Base-by-base conservation (phyloP, 2,888 invertebrate species). In the Drosophila kambysellisi region DNA sequence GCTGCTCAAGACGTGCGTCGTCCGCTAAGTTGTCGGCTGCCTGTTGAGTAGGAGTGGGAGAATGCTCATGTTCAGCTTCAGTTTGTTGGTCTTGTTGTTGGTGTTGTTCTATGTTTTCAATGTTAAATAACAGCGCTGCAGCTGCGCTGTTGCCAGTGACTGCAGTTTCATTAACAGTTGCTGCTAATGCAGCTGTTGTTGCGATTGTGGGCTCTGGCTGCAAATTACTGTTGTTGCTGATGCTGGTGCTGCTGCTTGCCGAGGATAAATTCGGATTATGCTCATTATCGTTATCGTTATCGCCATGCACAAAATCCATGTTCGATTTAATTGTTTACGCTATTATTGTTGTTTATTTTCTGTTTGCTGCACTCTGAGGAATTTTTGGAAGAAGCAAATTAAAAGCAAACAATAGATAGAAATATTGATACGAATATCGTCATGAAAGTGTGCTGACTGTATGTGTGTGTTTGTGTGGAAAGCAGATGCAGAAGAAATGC, bases 41-140 rank as follows among this genome's bases (percentile, higher is more conserved):
- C 86, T 88, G 90, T 82, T 79, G 82, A 81, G 89, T 76, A 81
- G 89, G 89, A 85, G 91, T 82, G 80, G 87, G 76, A 87, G 88
- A 91, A 82, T 86, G 83, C 67, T 82, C 79, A 68, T 81, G 79
- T 64, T 84, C 83, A 77, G 72, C 73, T 73, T 69, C 82, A 70
- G 46, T 74, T 76, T 84, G 83, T 15, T 29, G 52, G 32, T 33
- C 52, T 4, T 15, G 46, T 73, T 79, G 74, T 7, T 5, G 46
- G 72, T 77, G 72, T 30, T 51, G 77, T 72, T 81, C 62, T 67
- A 30, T 69, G 68, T 56, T 79, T 57, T 63, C 68, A 48, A 70
- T 74, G 71, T 62, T 69, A 65, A 68, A 46, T 57, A 71, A 46
- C 67, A 74, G 67, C 29, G 62, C 39, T 74, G 63, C 70, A 65